Evolutionary conservation across 1,140 invertebrate genomes (phyloP).

Genomic region (Xylocopa sonorina): DNA sequence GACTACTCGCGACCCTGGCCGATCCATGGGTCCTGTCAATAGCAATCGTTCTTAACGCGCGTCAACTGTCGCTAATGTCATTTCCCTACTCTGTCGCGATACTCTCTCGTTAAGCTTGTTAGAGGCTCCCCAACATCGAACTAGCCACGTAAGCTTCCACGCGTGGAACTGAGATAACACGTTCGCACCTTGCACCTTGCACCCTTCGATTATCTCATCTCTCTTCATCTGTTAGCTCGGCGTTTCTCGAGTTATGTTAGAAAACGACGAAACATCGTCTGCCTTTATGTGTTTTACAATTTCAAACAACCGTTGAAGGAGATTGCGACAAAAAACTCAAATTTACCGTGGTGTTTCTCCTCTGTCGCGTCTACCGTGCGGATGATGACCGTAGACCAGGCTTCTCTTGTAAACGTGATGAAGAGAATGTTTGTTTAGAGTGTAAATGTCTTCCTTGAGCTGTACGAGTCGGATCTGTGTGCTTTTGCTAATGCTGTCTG

Average conservation of each 20-base stretch:
- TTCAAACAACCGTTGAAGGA: too few relatives aligned
- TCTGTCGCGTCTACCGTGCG: too few relatives aligned
- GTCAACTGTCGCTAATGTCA: slow-evolving; percentile 47
- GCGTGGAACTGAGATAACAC: not conserved
- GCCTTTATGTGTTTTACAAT: too few relatives aligned
- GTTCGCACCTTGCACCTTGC: not conserved
- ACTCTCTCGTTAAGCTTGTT: slow-evolving; percentile 38
- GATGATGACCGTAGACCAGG: too few relatives aligned
- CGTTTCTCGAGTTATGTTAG: not conserved
- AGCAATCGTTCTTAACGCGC: slow-evolving; percentile 42
- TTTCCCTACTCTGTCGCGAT: slow-evolving; percentile 15
- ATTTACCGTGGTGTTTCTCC: too few relatives aligned
- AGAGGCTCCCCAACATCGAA: not conserved
- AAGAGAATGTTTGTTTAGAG: too few relatives aligned
- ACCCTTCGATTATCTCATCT: not conserved
- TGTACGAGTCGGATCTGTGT: too few relatives aligned
- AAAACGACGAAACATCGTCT: too few relatives aligned
- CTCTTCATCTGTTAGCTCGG: not conserved
- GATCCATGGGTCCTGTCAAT: slow-evolving; percentile 28
- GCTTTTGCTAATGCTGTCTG: too few relatives aligned
- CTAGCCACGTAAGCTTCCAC: not conserved
- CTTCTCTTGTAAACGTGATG: too few relatives aligned
- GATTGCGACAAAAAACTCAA: too few relatives aligned
- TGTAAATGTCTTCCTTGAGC: too few relatives aligned
- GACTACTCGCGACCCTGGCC: not conserved